Evolutionary conservation across 2,113 vertebrate genomes (phyloP), one percentile per base, ranked within the genome.

Genomic region (Rhinichthys klamathensis): DNA sequence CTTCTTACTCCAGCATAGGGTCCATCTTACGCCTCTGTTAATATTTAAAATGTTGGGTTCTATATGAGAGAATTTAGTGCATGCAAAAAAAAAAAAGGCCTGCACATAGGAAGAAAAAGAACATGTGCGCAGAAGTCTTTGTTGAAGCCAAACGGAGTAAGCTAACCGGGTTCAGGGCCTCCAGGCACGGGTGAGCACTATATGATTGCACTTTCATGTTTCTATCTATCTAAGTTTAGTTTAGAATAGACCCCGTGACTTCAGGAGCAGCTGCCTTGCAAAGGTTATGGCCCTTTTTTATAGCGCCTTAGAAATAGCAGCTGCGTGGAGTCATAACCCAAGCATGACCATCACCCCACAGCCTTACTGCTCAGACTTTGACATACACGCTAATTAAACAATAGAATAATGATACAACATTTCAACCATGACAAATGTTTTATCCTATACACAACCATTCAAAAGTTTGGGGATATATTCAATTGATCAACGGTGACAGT

Each of bases 211-310:
- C 78, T 85, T 80, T 49, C 69, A 91, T n/a, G 80, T 91, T 90
- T 89, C 61, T 21, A 25, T 76, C 49, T 25, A 61, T 80, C 88
- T 88, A 91, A 86, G 84, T 90, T 91, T 91, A 90, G 89, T 84
- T 58, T 30, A 32, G 60, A 77, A 60, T 81, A 65, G 70, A 86
- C 75, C 89, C 78, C 35, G 82, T 90, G 89, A 90, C 84, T 73
- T 76, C 25, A 51, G 38, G 54, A 88, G 61, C 88, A 89, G 89
- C 89, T 90, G 89, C 60, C 70, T 49, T 54, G 80, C 83, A 87
- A 91, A 88, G 88, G 80, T 88, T 90, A 88, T 21, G 44, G 23
- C 13, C 23, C 49, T 80, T 82, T 84, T 88, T 88, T 87, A 90
- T 86, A 84, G 77, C 78, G 32, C 85, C 67, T 51, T 83, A 25